These are phyloP conservation scores for Pangasius larnaudii DNA, from an alignment of 2,797 vertebrate species.

Conservation along the genomic window DNA sequence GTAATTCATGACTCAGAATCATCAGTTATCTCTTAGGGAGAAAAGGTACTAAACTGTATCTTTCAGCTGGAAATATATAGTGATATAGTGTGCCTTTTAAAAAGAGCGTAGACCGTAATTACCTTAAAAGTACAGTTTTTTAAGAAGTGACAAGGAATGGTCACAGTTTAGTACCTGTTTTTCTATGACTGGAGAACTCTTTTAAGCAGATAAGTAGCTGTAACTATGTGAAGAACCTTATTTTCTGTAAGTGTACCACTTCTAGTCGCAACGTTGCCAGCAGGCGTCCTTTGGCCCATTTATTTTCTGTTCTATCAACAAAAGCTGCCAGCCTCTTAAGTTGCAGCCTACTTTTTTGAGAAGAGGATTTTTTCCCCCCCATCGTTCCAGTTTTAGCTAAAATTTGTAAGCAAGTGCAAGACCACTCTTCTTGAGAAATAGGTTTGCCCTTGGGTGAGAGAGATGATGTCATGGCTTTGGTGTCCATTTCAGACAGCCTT, in stretches of 20 bases:
- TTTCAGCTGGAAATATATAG: neutral
- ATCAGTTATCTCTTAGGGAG: neutral
- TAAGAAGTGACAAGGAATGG: neutral
- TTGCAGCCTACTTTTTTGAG: constrained; percentile 2
- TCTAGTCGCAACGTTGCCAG: constrained; percentile 3
- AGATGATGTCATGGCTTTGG: constrained; percentile 13
- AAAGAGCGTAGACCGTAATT: neutral
- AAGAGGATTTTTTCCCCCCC: neutral
- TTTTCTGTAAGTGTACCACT: neutral
- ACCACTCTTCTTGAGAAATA: neutral
- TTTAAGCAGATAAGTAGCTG: neutral
- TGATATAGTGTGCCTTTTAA: neutral
- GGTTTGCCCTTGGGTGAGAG: neutral
- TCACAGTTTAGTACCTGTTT: neutral
- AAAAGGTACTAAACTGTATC: no score
- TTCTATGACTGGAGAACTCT: neutral
- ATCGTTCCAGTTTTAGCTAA: neutral
- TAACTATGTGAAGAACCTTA: neutral
- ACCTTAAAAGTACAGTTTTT: neutral
- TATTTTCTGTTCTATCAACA: neutral
- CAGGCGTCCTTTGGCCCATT: constrained; percentile 32
- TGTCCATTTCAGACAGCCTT: constrained; percentile 26
- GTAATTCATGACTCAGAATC: neutral
- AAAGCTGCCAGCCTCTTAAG: constrained; percentile 3
- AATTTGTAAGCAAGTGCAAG: neutral